Evolutionary conservation across 2,113 vertebrate species (phyloP).

Genomic region (Macheiramphus alcinus): DNA sequence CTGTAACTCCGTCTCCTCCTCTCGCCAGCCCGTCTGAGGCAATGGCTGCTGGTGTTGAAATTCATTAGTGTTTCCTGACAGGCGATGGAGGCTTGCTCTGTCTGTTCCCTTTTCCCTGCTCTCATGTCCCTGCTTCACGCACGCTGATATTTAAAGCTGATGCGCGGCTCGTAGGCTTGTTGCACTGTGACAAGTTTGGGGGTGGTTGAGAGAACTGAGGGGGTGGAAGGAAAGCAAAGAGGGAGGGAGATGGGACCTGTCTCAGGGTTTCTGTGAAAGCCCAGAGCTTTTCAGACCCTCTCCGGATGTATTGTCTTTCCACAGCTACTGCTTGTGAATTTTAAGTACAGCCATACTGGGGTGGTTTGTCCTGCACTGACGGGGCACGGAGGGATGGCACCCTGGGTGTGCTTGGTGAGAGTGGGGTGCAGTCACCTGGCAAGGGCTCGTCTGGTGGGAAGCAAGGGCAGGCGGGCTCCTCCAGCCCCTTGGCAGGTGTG

Average conservation of each 20-base stretch:
- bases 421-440: not conserved
- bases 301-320: conserved; percentile 58
- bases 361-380: not conserved
- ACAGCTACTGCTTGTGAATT: conserved; percentile 52
- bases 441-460: not conserved
- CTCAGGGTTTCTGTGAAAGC: conserved; percentile 54
- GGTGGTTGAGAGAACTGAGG: conserved; percentile 45
- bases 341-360: not conserved
- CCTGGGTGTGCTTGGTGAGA: not conserved
- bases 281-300: conserved; percentile 57
- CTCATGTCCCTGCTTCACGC: conserved; percentile 71
- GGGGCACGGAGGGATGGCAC: not conserved
- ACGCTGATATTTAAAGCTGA: conserved; percentile 77
- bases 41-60: conserved; percentile 69
- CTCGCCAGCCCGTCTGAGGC: conserved; percentile 57
- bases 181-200: conserved; percentile 77
- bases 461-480: not conserved
- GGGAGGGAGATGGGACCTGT: conserved; percentile 59
- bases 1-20: conserved; percentile 5
- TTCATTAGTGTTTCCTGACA: conserved; percentile 83
- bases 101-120: conserved; percentile 72
- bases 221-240: conserved; percentile 13
- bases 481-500: not conserved
- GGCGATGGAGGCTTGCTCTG: conserved; percentile 68
- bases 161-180: conserved; percentile 71